phyloP scores from a whole-genome alignment of 1,140 invertebrate species.

The Heliconius congener region DNA sequence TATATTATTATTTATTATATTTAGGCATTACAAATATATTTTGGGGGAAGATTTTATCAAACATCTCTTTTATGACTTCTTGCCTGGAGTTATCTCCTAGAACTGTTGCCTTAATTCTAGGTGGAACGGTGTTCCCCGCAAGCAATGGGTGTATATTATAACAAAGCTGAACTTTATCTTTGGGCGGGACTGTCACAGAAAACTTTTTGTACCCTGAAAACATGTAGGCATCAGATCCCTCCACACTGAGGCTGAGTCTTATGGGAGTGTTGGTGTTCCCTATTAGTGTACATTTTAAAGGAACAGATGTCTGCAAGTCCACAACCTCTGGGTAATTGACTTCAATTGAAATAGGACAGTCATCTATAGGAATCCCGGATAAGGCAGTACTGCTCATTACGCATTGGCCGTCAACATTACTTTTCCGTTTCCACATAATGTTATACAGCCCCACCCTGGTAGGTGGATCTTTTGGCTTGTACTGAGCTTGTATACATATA shows the following conservation, averaged over 20 bases:
- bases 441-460: conserved; percentile 87
- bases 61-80: conserved; percentile 68
- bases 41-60: conserved; percentile 74
- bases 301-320: conserved; percentile 86
- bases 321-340: conserved; percentile 88
- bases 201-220: conserved; percentile 95
- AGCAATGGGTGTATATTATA: conserved; percentile 89
- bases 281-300: conserved; percentile 86
- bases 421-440: conserved; percentile 88
- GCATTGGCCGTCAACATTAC: conserved; percentile 49
- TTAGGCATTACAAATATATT: conserved; percentile 81
- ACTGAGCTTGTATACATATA: conserved; percentile 69
- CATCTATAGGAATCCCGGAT: conserved; percentile 83
- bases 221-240: conserved; percentile 93
- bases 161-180: conserved; percentile 82
- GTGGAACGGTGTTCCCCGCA: conserved; percentile 86
- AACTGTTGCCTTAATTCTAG: conserved; percentile 84
- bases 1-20: conserved; percentile 71
- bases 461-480: conserved; percentile 80
- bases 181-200: conserved; percentile 85
- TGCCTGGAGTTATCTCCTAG: conserved; percentile 74
- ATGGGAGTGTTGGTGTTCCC: conserved; percentile 88
- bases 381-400: conserved; percentile 79
- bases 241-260: conserved; percentile 88
- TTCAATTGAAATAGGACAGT: conserved; percentile 87